Evolutionary conservation across 2,797 vertebrate species (phyloP).

Genomic region (Argentina silus): DNA sequence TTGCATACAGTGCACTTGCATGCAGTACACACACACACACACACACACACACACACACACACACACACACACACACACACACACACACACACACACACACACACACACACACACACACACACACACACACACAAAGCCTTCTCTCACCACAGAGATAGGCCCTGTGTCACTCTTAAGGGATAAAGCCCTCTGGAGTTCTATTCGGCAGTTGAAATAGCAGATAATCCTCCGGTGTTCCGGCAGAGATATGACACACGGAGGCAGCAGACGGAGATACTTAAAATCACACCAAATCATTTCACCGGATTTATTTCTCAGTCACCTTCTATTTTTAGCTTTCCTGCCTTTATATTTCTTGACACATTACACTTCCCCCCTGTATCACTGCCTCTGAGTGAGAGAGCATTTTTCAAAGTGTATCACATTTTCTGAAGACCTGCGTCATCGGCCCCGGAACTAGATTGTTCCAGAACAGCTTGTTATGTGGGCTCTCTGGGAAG

Average conservation of each 20-base stretch:
- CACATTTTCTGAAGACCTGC: constrained; percentile 29
- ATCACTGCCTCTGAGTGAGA: constrained; percentile 50
- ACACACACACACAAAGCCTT: constrained; percentile 35
- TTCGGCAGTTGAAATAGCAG: no score
- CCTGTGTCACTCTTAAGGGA: no score
- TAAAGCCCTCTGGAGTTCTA: no score
- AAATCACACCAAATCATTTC: constrained; percentile 56
- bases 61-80: constrained; percentile 18
- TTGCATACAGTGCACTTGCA: constrained; percentile 16
- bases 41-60: constrained; percentile 18
- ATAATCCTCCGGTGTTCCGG: neutral
- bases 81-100: constrained; percentile 33
- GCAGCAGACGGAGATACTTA: neutral
- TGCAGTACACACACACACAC: neutral
- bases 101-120: constrained; percentile 24
- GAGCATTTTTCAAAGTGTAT: constrained; percentile 38
- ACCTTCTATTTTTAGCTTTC: constrained; percentile 66
- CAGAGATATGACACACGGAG: neutral
- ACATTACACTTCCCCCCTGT: constrained; percentile 51
- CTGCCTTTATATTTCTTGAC: constrained; percentile 54
- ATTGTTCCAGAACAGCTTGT: neutral
- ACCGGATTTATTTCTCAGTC: constrained; percentile 54
- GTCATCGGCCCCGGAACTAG: constrained; percentile 7
- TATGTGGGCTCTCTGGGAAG: neutral
- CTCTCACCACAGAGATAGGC: constrained; percentile 6